A percentile compares a stretch with the other conserved stretches of the same genome.
These are phyloP conservation scores for Drosophila busckii DNA, from an alignment of 1,140 invertebrate genomes.

Conservation along the genomic window DNA sequence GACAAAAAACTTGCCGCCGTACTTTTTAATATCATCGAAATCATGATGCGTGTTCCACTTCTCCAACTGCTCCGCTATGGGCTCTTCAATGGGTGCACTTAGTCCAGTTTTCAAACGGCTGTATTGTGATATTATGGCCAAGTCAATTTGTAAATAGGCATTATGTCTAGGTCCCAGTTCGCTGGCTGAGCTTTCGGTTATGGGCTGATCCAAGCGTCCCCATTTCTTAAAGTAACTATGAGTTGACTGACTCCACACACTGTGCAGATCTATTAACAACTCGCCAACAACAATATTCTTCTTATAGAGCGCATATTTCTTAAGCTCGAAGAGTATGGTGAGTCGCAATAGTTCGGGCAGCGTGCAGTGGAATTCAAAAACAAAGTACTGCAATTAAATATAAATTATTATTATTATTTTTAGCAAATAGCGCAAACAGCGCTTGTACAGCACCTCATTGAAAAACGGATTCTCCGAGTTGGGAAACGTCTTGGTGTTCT, in stretches of 20 bases:
- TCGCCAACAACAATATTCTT: conserved; percentile 82
- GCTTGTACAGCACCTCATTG: conserved; percentile 80
- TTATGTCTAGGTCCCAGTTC: conserved; percentile 35
- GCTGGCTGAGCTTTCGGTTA: conserved; percentile 80
- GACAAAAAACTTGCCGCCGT: not conserved
- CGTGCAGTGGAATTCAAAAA: conserved; percentile 84
- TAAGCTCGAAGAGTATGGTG: conserved; percentile 79
- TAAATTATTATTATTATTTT: not conserved
- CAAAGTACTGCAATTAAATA: conserved; percentile 83
- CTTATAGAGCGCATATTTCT: conserved; percentile 75
- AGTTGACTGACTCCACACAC: conserved; percentile 85
- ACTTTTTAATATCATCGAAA: conserved; percentile 88
- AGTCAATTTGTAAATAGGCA: conserved; percentile 86
- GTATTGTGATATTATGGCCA: conserved; percentile 82
- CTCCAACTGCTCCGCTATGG: conserved; percentile 59
- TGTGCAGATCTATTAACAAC: conserved; percentile 85
- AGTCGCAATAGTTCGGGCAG: conserved; percentile 78
- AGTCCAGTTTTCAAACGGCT: conserved; percentile 1
- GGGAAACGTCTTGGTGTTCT: conserved; percentile 80
- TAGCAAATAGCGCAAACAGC: no score
- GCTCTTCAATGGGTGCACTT: conserved; percentile 20
- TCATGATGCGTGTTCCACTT: conserved; percentile 82
- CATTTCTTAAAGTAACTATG: conserved; percentile 90
- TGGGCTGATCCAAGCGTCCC: conserved; percentile 84
- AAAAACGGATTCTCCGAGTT: conserved; percentile 82